Percentiles rank a stretch among this genome's conserved stretches.
phyloP scores from a whole-genome alignment of 2,113 vertebrate species.

The Alectura lathami region DNA sequence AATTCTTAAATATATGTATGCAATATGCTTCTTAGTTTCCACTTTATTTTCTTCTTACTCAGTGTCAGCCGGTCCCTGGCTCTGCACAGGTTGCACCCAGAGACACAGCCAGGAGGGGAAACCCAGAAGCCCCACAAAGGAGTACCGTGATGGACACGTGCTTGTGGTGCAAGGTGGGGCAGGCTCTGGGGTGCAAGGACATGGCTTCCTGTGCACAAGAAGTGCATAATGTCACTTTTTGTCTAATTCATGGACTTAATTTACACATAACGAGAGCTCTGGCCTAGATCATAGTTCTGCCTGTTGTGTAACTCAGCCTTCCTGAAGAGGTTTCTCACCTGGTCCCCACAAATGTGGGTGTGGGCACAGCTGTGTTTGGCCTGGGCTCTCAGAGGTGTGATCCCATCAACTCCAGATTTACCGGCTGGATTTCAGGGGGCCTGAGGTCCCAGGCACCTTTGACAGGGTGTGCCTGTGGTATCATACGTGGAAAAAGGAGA shows the following conservation, averaged over 20 bases:
- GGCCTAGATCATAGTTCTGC: background rate
- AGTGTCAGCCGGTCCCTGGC: background rate
- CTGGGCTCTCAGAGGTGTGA: background rate
- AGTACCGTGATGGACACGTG: background rate
- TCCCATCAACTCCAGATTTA: background rate
- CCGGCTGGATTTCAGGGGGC: background rate
- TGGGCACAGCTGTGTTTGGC: background rate
- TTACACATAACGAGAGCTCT: background rate
- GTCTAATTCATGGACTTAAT: background rate
- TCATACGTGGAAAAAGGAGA: background rate
- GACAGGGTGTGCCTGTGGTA: background rate
- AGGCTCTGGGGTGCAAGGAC: background rate
- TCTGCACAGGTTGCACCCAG: background rate
- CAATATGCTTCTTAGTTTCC: background rate
- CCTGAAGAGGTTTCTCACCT: background rate
- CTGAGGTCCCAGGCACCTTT: background rate
- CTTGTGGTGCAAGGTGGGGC: background rate
- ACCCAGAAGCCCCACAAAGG: background rate
- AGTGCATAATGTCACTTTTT: background rate
- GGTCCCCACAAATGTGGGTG: background rate
- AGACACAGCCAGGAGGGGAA: background rate
- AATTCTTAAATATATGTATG: background rate
- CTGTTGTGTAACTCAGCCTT: background rate
- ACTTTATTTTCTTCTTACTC: background rate
- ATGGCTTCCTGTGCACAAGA: background rate